Base-by-base conservation (phyloP, 2,888 invertebrate genomes). In the Drosophila atripex region DNA sequence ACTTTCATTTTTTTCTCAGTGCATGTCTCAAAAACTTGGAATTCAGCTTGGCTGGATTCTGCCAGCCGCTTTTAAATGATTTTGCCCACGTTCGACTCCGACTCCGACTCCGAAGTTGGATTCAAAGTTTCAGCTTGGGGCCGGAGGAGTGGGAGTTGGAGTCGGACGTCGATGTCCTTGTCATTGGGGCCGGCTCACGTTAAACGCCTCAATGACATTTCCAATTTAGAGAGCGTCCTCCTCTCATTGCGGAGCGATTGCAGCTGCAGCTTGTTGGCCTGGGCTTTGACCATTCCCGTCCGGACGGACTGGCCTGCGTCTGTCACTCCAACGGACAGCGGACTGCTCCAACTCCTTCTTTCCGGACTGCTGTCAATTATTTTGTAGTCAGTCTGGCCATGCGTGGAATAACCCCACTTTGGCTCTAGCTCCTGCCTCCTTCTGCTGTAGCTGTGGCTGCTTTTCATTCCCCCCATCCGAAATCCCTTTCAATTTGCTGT, bases 161-260 rank as follows among this genome's bases (percentile, higher is more conserved):
- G 28, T 23, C 18, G 45, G 23, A 54, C 16, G 14, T 5, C 49
- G 39, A 60, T 52, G 61, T 59, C 63, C 63, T 63, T 71, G 74
- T 77, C 68, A 57, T 68, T 80, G 73, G 70, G 64, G 58, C 64
- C 47, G 68, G 77, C 64, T 46, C 71, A 75, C 77, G 86, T 82
- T 84, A 86, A 82, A 86, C 82, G 86, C 85, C 85, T 80, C 86
- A 86, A 80, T 84, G 87, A 85, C 84, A 86, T 85, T 85, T 86
- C 82, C 84, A 85, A 85, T 85, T 85, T 85, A 74, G 84, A 77
- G 71, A 74, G 75, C 54, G 75, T 54, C 77, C 56, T 50, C 65
- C 21, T 32, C 53, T 32, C 60, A 50, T 43, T 47, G 64, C 30
- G 54, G 46, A 52, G 55, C 46, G 51, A 41, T 28, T 55, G 53